These are phyloP conservation scores for Conus canariensis DNA, from an alignment of 2,888 invertebrate species.

Conservation along the genomic window DNA sequence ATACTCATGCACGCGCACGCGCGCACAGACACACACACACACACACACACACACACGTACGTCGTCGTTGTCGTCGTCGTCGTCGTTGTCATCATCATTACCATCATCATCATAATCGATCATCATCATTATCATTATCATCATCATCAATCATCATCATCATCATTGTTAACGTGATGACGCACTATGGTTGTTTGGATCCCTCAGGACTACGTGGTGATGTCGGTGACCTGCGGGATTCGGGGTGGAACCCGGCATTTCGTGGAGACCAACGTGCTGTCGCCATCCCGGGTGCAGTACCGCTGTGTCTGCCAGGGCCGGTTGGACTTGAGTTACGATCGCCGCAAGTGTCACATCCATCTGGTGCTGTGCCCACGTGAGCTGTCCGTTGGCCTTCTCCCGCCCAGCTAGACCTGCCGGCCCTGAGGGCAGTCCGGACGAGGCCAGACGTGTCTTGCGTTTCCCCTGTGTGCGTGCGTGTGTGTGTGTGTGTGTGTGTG, in stretches of 20 bases:
- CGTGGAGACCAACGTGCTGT: not conserved
- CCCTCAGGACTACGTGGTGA: constrained; percentile 35
- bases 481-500: not conserved
- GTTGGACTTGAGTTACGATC: not conserved
- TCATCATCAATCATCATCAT: no score
- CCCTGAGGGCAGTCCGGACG: not conserved
- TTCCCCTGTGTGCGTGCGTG: not conserved
- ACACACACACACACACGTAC: constrained; percentile 1
- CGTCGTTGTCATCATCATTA: no score
- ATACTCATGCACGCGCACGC: not conserved
- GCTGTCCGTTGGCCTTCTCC: not conserved
- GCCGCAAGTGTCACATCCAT: constrained; percentile 37
- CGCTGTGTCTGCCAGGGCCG: constrained; percentile 38
- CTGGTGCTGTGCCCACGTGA: constrained; percentile 40
- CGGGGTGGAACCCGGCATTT: constrained; percentile 13
- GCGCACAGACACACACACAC: not conserved
- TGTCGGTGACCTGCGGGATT: constrained; percentile 43
- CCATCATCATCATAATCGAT: no score
- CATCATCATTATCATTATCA: no score
- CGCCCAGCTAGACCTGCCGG: not conserved
- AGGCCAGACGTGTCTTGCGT: not conserved
- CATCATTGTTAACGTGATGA: no score
- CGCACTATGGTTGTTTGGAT: not conserved
- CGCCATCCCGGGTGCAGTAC: constrained; percentile 35
- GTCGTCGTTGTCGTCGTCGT: no score